Percentiles rank a stretch among this genome's conserved stretches.
Evolutionary conservation across 2,113 vertebrate genomes (phyloP).

Genomic region (Ictalurus furcatus): DNA sequence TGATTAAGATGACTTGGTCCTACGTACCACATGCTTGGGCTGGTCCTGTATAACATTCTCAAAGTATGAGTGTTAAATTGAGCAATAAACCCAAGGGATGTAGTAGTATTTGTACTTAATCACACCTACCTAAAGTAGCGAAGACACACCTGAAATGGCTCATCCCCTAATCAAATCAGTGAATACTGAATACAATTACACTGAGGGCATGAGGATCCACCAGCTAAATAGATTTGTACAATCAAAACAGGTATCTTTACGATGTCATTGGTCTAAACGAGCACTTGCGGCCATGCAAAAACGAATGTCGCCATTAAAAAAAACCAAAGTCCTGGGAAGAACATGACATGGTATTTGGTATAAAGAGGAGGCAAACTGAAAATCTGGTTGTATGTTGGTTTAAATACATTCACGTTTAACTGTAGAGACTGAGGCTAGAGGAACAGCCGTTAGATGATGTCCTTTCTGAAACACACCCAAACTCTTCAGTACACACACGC

Average conservation of each 20-base stretch:
- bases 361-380: conserved; percentile 56
- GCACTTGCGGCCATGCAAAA: conserved; percentile 48
- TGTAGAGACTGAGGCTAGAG: conserved; percentile 66
- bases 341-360: conserved; percentile 55
- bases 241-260: conserved; percentile 61
- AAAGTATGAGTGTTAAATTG: conserved; percentile 66
- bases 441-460: conserved; percentile 59
- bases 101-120: conserved; percentile 27
- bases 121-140: conserved; percentile 22
- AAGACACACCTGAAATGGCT: conserved; percentile 35
- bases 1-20: conserved; percentile 24
- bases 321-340: conserved; percentile 72
- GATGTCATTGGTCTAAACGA: conserved; percentile 32
- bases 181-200: conserved; percentile 20
- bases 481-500: not conserved
- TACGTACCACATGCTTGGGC: conserved; percentile 46
- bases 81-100: conserved; percentile 70
- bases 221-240: conserved; percentile 65
- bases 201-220: conserved; percentile 64
- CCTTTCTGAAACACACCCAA: conserved; percentile 9
- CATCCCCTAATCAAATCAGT: conserved; percentile 1
- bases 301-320: conserved; percentile 67
- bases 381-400: conserved; percentile 73
- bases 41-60: conserved; percentile 55
- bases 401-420: conserved; percentile 70